A percentile compares a stretch with the other conserved stretches of the same genome.
These are phyloP conservation scores for Otus scops DNA, from an alignment of 2,797 vertebrate species.

Conservation along the genomic window DNA sequence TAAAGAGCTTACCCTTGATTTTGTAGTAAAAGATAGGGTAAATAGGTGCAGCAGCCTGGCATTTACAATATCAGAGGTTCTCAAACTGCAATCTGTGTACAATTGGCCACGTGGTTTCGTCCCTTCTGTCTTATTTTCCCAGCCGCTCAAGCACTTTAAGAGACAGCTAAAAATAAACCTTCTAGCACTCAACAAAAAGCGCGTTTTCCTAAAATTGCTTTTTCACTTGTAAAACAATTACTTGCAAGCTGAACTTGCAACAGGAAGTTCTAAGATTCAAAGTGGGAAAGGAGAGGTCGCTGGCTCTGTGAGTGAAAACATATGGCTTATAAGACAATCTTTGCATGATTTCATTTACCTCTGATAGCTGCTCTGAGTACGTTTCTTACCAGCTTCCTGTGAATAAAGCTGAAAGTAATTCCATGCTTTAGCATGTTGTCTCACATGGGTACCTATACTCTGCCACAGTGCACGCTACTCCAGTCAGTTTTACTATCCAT, in stretches of 20 bases:
- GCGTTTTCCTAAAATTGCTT: neutral
- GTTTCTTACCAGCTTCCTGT: neutral
- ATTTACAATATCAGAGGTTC: slow-evolving; percentile 5
- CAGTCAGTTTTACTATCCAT: neutral
- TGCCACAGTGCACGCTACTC: neutral
- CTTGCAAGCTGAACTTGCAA: neutral
- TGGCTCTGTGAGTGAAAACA: neutral
- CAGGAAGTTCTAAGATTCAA: neutral
- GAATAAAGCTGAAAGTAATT: slow-evolving; percentile 10
- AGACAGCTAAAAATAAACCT: neutral
- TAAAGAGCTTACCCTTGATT: neutral
- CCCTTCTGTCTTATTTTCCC: neutral
- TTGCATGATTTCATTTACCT: neutral
- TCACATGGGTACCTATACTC: neutral
- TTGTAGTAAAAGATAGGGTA: neutral
- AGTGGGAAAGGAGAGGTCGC: neutral
- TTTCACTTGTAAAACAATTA: neutral
- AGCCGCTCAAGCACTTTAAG: neutral
- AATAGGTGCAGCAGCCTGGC: neutral
- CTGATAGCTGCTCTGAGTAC: neutral
- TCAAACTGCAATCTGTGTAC: neutral
- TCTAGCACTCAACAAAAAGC: neutral
- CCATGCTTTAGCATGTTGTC: neutral
- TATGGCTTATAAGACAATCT: neutral
- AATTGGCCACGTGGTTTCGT: neutral